Base-by-base conservation (phyloP, 2,888 invertebrate genomes). In the Nephrocerus scutellatus region DNA sequence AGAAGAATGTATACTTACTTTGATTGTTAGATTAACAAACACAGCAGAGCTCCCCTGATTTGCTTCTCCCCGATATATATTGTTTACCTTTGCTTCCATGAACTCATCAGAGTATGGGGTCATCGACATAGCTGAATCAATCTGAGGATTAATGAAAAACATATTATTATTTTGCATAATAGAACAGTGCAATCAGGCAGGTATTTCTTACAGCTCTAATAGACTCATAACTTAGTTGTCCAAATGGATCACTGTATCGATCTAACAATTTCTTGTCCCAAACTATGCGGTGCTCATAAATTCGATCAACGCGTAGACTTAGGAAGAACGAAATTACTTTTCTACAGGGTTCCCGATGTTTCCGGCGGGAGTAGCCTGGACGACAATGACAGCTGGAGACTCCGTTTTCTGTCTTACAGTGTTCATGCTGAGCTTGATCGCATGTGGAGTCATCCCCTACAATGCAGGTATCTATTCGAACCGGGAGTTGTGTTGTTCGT, bases 381-480 rank as follows among this genome's bases (percentile, higher is more conserved):
- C 86, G 72, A 58, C 91, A 91, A 48, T 87, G 85, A 51, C 91
- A 91, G 43, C 88, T 85, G 2, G 89, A 90, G 2, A 91, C 88
- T 2, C 89, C 84, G 43, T 74, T 74, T 66, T 88, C 88, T 0
- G 90, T 92, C 44, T 82, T 77, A 58, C 92, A 92, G 35, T 81
- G 80, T 61, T 92, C 92, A 56, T 88, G 84, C 59, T 90, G 86
- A 1, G 86, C 82, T 38, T 80, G 78, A 57, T 91, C 90, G 52
- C 92, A 92, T 0, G 92, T 91, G 1, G 86, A 82, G 53, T 89
- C 87, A 53, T 92, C 91, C 1, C 91, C 92, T 0, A 92, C 91
- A 14, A 92, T 91, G 55, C 92, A 92, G 0, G 92, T 92, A 62
- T 92, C 92, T 44, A 92, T 92, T 51, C 91, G 51, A 59, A 69